Evolutionary conservation across 2,888 invertebrate genomes (phyloP).

Genomic region (Tetragonisca angustula): DNA sequence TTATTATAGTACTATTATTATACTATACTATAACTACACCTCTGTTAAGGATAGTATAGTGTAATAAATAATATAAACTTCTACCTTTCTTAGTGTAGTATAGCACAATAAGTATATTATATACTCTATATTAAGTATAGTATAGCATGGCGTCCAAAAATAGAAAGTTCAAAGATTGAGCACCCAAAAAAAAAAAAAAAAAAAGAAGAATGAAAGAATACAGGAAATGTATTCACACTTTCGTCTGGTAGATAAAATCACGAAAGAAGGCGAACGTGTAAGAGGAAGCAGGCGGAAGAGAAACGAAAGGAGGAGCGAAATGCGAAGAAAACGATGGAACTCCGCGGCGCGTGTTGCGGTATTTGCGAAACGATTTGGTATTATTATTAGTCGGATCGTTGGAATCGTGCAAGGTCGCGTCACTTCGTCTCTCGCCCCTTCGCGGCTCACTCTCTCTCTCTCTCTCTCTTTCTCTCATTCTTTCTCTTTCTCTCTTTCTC

Average conservation of each 20-base stretch:
- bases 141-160: too few species aligned
- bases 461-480: not conserved
- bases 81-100: too few species aligned
- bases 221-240: not conserved
- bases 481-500: not conserved
- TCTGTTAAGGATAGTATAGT: too few species aligned
- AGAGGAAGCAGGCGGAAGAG: slow-evolving; percentile 20
- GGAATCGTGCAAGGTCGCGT: slow-evolving; percentile 68
- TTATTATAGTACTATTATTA: too few species aligned
- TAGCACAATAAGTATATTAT: too few species aligned
- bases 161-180: not conserved
- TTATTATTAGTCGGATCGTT: slow-evolving; percentile 70
- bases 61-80: too few species aligned
- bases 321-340: slow-evolving; percentile 22
- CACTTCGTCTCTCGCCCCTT: slow-evolving; percentile 1
- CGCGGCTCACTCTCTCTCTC: not conserved
- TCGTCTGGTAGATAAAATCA: not conserved
- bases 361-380: slow-evolving; percentile 63
- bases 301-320: slow-evolving; percentile 38
- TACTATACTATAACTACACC: too few species aligned
- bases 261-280: not conserved
- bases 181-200: not conserved
- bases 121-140: too few species aligned
- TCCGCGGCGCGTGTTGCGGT: slow-evolving; percentile 53
- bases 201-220: not conserved